Percentiles rank a stretch among this genome's conserved stretches.
phyloP scores from a whole-genome alignment of 1,140 invertebrate genomes.

The Neodiprion fabricii region DNA sequence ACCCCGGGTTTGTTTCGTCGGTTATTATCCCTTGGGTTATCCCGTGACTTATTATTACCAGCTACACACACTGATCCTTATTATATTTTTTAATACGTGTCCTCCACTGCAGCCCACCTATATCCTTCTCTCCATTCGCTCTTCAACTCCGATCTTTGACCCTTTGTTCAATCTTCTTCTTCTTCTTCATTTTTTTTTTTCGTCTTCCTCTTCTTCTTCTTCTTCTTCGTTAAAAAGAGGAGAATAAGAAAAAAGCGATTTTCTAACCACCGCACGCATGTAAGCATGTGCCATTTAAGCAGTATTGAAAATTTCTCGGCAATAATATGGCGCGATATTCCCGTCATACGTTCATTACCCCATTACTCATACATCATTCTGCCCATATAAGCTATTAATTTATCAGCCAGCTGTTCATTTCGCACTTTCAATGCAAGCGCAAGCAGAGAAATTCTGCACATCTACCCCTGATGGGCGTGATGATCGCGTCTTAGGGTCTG shows the following conservation, averaged over 20 bases:
- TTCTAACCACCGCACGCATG: no score
- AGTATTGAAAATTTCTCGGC: no score
- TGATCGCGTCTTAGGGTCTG: background rate
- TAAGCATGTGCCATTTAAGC: no score
- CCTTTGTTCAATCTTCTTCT: no score
- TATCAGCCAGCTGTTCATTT: no score
- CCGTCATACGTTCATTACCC: no score
- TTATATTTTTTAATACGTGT: constrained; percentile 18
- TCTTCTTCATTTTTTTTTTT: no score
- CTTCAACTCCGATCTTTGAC: constrained; percentile 20
- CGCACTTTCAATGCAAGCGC: no score
- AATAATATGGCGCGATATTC: no score
- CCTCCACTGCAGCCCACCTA: constrained; percentile 11
- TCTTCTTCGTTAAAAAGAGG: constrained; percentile 30
- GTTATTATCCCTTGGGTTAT: constrained; percentile 4
- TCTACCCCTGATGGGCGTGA: background rate
- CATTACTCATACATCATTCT: no score
- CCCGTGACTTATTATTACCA: constrained; percentile 51
- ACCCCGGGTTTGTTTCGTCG: constrained; percentile 12
- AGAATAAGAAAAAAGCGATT: constrained; percentile 25
- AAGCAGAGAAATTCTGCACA: no score
- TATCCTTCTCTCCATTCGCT: constrained; percentile 7
- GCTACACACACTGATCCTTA: constrained; percentile 39
- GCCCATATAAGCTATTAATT: no score
- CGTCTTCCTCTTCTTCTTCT: background rate